phyloP scores from a whole-genome alignment of 2,113 vertebrate species.

The Corythoichthys haematopterus region DNA sequence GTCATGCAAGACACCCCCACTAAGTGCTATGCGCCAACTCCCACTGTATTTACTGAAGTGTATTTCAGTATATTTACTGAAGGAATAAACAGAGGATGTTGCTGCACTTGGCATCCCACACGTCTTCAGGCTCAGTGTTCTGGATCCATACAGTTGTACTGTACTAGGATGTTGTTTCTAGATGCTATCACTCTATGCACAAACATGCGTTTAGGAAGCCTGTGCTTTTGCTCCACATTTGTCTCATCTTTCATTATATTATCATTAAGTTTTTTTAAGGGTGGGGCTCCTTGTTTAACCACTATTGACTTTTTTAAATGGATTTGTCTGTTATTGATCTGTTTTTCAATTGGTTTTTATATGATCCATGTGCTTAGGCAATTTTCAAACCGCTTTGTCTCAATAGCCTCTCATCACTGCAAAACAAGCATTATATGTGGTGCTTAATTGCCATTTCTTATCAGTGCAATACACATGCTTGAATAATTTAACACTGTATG shows the following conservation, averaged over 20 bases:
- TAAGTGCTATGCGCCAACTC: neutral
- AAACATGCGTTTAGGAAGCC: neutral
- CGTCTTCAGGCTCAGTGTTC: neutral
- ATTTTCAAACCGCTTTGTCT: neutral
- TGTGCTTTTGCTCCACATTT: neutral
- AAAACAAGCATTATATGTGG: neutral
- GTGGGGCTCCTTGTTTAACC: neutral
- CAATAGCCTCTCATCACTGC: neutral
- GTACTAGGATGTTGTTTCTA: neutral
- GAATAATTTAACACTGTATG: neutral
- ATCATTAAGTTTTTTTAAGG: neutral
- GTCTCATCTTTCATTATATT: neutral
- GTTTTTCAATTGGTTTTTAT: neutral
- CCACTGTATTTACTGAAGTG: neutral
- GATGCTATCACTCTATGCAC: neutral
- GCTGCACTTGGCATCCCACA: conserved; percentile 5
- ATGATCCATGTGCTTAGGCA: neutral
- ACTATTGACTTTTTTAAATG: neutral
- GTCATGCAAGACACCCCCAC: neutral
- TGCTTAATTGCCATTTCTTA: neutral
- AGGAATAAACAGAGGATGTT: conserved; percentile 11
- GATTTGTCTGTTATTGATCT: neutral
- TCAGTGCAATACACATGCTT: neutral
- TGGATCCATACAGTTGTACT: neutral
- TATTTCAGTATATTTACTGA: conserved; percentile 5